Evolutionary conservation across 53 echinoderm and acorn worm genomes (phyloP).

Genomic region (Crossaster papposus): DNA sequence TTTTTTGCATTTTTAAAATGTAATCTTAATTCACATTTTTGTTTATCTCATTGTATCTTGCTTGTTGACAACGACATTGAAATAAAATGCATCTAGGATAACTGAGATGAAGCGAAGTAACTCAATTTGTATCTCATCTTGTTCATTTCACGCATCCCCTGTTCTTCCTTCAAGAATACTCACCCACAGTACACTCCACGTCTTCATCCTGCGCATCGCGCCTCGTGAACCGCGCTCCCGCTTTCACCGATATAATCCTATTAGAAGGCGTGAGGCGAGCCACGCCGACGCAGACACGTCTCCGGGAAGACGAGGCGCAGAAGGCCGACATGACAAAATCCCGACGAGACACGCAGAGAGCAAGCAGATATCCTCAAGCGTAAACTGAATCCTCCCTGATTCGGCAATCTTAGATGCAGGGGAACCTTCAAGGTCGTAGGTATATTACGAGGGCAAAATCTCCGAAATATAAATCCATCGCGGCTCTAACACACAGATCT

Average conservation of each 20-base stretch:
- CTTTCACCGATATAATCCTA: slow-evolving; percentile 48
- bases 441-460: not conserved
- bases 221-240: slow-evolving; percentile 21
- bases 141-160: not conserved
- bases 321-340: slow-evolving; percentile 34
- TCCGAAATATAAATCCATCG: not conserved
- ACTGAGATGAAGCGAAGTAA: not conserved
- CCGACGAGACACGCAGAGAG: not conserved
- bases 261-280: slow-evolving; percentile 36
- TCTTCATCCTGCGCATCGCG: slow-evolving; percentile 1
- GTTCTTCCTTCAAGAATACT: slow-evolving; percentile 9
- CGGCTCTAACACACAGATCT: not conserved
- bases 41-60: too few relatives aligned
- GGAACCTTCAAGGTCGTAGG: not conserved
- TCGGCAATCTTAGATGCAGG: not conserved
- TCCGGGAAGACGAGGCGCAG: slow-evolving; percentile 6
- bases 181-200: slow-evolving; percentile 35
- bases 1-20: too few relatives aligned
- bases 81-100: slow-evolving; percentile 1
- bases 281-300: slow-evolving; percentile 25
- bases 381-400: not conserved
- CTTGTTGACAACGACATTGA: not conserved
- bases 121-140: not conserved
- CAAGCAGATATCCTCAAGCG: not conserved
- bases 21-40: not conserved